Base-by-base conservation (phyloP, 2,113 vertebrate species). In the Mormyrus iriodes region DNA sequence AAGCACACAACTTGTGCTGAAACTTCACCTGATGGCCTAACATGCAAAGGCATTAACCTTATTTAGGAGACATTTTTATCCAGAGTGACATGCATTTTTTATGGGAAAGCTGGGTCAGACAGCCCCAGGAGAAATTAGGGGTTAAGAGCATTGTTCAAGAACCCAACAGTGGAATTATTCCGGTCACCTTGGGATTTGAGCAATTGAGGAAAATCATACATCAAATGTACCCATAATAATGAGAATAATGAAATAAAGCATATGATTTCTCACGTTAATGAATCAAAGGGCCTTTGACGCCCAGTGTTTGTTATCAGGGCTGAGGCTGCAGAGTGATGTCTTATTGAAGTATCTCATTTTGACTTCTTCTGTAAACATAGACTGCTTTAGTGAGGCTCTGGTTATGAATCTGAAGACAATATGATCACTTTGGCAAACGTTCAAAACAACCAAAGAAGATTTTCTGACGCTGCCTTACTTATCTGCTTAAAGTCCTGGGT, bases 381-480 rank as follows among this genome's bases (percentile, higher is more conserved):
- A 88, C 35, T 73, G 42, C 55, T 69, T 31, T 35, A 73, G 55
- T 73, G 61, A 49, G 44, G 3, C 24, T 4, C 39, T 31, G 35
- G 9, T 69, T 73, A 48, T 76, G 27, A 39, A 53, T 88, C 58
- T 35, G 8, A 51, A 86, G 48, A 48, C 51, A 86, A 51, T 51
- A 89, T 51, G n/a, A 69, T 58, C 79, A 52, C 46, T 86, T 86
- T 73, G 48, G 55, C 55, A 76, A 49, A 86, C 19, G 48, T 73
- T 86, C 55, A 89, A 89, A 86, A 89, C 9, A 73, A 86, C n/a
- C 6, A 76, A 86, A 39, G 84, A 73, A 31, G 58, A 52, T 52
- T 69, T 21, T 46, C 51, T 89, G 27, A 61, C 17, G 31, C 27
- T 49, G 83, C 39, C 52, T 86, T 35, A 76, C 52, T 86, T 35